Conservation (phyloP, 2,888 invertebrate species). For the Drepanosiphum platanoidis region DNA sequence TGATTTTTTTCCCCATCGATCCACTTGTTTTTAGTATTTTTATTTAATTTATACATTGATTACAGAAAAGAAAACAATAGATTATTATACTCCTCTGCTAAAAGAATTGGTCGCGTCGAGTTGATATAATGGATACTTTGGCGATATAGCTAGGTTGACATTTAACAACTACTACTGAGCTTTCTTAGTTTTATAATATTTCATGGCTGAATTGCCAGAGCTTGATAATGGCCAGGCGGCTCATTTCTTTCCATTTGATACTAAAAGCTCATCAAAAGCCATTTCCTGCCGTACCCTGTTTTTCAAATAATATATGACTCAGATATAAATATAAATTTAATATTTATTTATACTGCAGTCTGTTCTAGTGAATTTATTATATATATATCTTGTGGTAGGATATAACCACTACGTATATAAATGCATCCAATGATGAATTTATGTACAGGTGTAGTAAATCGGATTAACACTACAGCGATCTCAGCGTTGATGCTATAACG, state of each 20-base stretch:
- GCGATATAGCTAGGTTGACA: not conserved
- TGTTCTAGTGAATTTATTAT: not conserved
- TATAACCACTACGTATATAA: not conserved
- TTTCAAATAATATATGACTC: not conserved
- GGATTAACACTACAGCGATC: not conserved
- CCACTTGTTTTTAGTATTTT: no score
- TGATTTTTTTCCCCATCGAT: no score
- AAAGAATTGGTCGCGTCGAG: not conserved
- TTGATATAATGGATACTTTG: not conserved
- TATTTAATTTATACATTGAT: no score
- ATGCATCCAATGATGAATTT: not conserved
- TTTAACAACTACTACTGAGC: not conserved
- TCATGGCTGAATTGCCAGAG: not conserved
- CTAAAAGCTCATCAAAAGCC: constrained; percentile 36
- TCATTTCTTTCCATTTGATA: constrained; percentile 46
- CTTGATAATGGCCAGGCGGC: not conserved
- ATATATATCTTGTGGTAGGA: not conserved
- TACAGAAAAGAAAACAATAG: no score
- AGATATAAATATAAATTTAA: constrained; percentile 5
- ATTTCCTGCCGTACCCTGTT: not conserved
- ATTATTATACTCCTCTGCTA: not conserved
- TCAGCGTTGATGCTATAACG: not conserved
- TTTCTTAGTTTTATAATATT: not conserved
- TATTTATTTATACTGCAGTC: constrained; percentile 17
- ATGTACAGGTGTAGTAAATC: not conserved